Evolutionary conservation across 2,113 vertebrate species (phyloP).

Genomic region (Carettochelys insculpta): DNA sequence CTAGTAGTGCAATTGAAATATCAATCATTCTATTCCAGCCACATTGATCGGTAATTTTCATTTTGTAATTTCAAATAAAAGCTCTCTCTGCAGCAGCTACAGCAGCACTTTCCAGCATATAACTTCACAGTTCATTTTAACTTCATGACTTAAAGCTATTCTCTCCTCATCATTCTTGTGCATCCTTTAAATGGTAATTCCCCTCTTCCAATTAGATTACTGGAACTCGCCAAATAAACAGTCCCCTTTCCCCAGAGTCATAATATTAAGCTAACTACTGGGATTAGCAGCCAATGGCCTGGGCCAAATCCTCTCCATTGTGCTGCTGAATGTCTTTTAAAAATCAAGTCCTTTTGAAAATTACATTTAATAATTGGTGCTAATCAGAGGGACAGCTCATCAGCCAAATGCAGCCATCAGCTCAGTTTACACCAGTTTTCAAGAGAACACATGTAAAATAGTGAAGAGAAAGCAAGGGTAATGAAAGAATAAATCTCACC

Average conservation of each 20-base stretch:
- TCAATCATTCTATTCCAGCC: constrained; percentile 66
- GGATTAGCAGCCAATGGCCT: constrained; percentile 19
- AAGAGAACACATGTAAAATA: neutral
- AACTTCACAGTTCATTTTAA: constrained; percentile 69
- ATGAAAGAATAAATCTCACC: neutral
- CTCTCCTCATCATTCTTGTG: constrained; percentile 65
- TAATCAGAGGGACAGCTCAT: neutral
- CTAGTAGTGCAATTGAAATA: constrained; percentile 55
- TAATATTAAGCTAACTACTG: constrained; percentile 30
- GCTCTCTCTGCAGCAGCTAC: constrained; percentile 51
- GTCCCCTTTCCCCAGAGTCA: constrained; percentile 60
- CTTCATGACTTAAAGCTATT: constrained; percentile 63
- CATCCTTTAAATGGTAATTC: constrained; percentile 73
- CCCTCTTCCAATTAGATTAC: constrained; percentile 75
- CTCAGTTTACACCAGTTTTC: neutral
- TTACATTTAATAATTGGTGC: neutral
- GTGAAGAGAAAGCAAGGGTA: neutral
- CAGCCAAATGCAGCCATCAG: neutral
- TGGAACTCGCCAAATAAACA: constrained; percentile 66
- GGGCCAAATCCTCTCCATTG: neutral
- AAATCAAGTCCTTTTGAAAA: neutral
- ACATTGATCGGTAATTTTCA: constrained; percentile 78
- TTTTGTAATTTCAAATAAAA: constrained; percentile 79
- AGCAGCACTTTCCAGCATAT: constrained; percentile 53
- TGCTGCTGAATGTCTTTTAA: neutral